Evolutionary conservation across 2,888 invertebrate genomes (phyloP), one percentile per base, ranked within the genome.

Genomic region (Flexamia atlantica): DNA sequence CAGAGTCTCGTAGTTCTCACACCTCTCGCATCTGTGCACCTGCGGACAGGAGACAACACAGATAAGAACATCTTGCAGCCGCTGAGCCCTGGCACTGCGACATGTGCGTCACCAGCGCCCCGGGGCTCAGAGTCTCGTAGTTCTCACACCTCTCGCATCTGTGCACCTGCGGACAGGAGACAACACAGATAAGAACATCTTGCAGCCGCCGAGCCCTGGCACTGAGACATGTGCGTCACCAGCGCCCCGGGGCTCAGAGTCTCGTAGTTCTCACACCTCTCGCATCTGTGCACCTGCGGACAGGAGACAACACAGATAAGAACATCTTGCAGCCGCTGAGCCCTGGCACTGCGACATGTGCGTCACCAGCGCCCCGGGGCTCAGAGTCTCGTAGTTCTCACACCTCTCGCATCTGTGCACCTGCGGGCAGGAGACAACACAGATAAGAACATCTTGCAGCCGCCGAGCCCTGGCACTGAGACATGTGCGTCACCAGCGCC

Each of bases 241-340:
- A 97, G 91, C 64, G 95, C 93, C 83, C 95, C 92, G 89, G 94
- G 94, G 89, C 94, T 96, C 89, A 94, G 92, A 12, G 96, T 95
- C 91, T 96, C 96, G 90, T 96, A 97, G 23, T 72, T 84, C 89
- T 96, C 96, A 91, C 97, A 97, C 86, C 95, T 93, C 88, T 95
- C 95, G 91, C 96, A 96, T 81, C 89, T 87, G 79, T 88, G 87
- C 28, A 87, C 85, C 82, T 83, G 17, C 36, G 9, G 5, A n/a
- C n/a, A n/a, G n/a, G n/a, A n/a, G n/a, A 36, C 36, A 36, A 4
- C 36, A 36, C 36, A 36, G 4, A 36, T 36, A n/a, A n/a, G n/a
- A n/a, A n/a, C n/a, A n/a, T n/a, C n/a, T n/a, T n/a, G n/a, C n/a
- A n/a, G n/a, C n/a, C n/a, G n/a, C n/a, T n/a, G n/a, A n/a, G n/a